Percentiles rank a stretch among this genome's conserved stretches.
These are phyloP conservation scores for Hippocampus guttulatus DNA, from an alignment of 2,113 vertebrate genomes.

Conservation along the genomic window DNA sequence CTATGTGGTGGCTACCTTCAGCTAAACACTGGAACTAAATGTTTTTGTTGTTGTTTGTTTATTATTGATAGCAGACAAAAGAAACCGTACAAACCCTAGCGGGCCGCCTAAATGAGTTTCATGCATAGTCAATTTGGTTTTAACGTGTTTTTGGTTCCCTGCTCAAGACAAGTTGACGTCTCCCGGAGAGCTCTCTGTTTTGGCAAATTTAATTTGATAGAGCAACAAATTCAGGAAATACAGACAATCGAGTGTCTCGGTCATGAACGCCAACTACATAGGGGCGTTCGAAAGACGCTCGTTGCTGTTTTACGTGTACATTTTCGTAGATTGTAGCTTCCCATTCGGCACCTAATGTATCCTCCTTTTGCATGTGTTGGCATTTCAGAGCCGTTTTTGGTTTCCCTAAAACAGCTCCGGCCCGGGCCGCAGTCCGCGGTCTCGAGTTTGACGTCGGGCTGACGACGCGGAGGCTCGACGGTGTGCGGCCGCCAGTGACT, in stretches of 20 bases:
- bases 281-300: background rate
- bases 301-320: background rate
- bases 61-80: background rate
- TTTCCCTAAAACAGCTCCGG: constrained; percentile 56
- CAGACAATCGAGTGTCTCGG: background rate
- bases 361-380: constrained; percentile 31
- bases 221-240: constrained; percentile 2
- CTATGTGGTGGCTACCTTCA: background rate
- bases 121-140: background rate
- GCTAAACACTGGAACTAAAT: background rate
- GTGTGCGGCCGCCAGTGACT: constrained; percentile 26
- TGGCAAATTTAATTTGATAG: constrained; percentile 13
- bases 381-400: constrained; percentile 66
- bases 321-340: background rate
- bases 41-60: background rate
- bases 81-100: background rate
- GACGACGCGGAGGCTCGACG: constrained; percentile 36
- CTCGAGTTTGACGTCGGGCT: constrained; percentile 63
- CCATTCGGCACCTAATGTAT: background rate
- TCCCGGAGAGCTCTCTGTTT: constrained; percentile 23
- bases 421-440: constrained; percentile 76
- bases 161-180: constrained; percentile 1
- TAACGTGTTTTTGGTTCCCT: background rate
- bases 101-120: background rate
- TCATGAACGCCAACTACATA: background rate